Conservation (phyloP, 2,888 invertebrate genomes). For the Cephus nigrinus region DNA sequence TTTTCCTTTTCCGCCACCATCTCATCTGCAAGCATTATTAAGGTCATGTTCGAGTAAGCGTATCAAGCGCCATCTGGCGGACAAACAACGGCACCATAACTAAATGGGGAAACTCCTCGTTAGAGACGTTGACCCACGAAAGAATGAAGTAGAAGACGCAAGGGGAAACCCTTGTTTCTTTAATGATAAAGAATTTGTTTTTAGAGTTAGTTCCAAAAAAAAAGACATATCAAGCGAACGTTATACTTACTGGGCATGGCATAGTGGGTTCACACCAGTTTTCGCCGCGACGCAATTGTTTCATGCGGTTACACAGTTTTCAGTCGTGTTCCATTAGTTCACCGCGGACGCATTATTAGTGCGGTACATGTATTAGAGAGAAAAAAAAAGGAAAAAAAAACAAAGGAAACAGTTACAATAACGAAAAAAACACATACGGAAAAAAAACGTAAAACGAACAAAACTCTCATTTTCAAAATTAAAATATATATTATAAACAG, state of each 20-base stretch:
- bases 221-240: background rate
- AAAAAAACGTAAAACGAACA: slow-evolving; percentile 46
- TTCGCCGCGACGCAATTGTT: background rate
- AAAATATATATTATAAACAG: slow-evolving; percentile 66
- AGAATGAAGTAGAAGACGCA: background rate
- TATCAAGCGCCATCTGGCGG: background rate
- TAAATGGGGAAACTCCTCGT: background rate
- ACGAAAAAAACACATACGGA: slow-evolving; percentile 32
- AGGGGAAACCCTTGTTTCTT: background rate
- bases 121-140: background rate
- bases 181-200: background rate
- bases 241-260: slow-evolving; percentile 20
- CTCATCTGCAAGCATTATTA: slow-evolving; percentile 76
- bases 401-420: background rate
- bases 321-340: background rate
- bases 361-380: background rate
- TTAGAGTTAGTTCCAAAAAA: background rate
- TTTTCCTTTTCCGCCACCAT: slow-evolving; percentile 89
- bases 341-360: background rate
- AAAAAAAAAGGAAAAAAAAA: background rate
- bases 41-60: background rate
- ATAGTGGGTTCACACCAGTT: slow-evolving; percentile 16
- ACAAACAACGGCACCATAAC: background rate
- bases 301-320: slow-evolving; percentile 15
- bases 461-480: slow-evolving; percentile 56